Evolutionary conservation across 2,888 invertebrate genomes (phyloP), one percentile per base, ranked within the genome.

Genomic region (Anarsia innoxiella): DNA sequence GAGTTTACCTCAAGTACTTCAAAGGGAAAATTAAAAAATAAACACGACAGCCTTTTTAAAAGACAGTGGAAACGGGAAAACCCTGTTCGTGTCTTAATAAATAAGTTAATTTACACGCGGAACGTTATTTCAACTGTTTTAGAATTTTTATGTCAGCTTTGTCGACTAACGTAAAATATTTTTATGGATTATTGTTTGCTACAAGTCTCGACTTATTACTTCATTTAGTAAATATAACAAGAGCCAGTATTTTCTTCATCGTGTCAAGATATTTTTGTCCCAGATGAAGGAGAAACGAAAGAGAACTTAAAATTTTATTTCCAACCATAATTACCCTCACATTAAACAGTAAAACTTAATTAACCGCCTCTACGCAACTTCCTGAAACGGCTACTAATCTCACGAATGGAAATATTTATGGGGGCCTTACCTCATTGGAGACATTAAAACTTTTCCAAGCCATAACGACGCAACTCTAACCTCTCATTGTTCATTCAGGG

Each of bases 401-500:
- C 62, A 56, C 57, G 58, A 77, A 74, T 67, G 65, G 67, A 61
- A 63, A 68, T 75, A 73, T 78, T 79, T 78, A 79, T 70, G 72
- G 58, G 46, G 54, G 63, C 70, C 57, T 67, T 75, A 75, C 76
- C 69, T 78, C 79, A 80, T 82, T 80, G 73, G 74, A 67, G 70
- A 72, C 80, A 79, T 80, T 82, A 78, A 82, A 82, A 84, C 75
- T 79, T 42, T 82, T 70, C 65, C 56, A 62, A 73, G 68, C 67
- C 66, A 73, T 77, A 76, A 75, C 66, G 63, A 62, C 59, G 65
- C 63, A 71, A 68, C 66, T 72, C 72, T 66, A 63, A 64, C 72
- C 65, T 63, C 69, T 78, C 74, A 80, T 80, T 82, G 77, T 74
- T 79, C 73, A 84, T 84, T 83, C 83, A 64, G 66, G 62, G 66